Conservation (phyloP, 2,888 invertebrate genomes). For the Agrypnus murinus region DNA sequence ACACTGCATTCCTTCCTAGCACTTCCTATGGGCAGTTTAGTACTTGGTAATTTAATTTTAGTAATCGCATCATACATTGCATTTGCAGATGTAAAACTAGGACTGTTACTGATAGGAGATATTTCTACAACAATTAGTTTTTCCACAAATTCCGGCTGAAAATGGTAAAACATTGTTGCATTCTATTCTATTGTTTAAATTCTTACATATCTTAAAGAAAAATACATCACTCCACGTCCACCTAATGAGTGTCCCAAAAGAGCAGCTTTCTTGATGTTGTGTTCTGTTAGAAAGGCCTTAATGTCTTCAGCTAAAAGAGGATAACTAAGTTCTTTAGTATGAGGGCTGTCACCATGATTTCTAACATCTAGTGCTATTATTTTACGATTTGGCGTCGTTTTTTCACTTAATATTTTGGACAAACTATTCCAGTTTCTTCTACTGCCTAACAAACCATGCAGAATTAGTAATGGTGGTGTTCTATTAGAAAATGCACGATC, state of each 20-base stretch:
- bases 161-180: background rate
- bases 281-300: constrained; percentile 76
- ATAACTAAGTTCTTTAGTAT: constrained; percentile 83
- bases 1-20: constrained; percentile 80
- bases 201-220: constrained; percentile 83
- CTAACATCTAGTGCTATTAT: constrained; percentile 89
- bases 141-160: constrained; percentile 75
- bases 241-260: constrained; percentile 97
- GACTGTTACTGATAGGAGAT: constrained; percentile 78
- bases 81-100: constrained; percentile 77
- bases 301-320: constrained; percentile 84
- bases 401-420: constrained; percentile 80
- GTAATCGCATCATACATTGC: constrained; percentile 81
- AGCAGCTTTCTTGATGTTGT: constrained; percentile 77
- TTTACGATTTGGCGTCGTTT: constrained; percentile 79
- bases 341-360: constrained; percentile 96
- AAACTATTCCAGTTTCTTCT: constrained; percentile 91
- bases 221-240: constrained; percentile 90
- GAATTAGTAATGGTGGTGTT: constrained; percentile 83
- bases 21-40: constrained; percentile 77
- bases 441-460: constrained; percentile 91
- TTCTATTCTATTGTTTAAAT: background rate
- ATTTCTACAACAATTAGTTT: constrained; percentile 83
- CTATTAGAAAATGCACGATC: no score
- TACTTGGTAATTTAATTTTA: constrained; percentile 75